Evolutionary conservation across 2,888 invertebrate species (phyloP).

Genomic region (Oscheius myriophilus): DNA sequence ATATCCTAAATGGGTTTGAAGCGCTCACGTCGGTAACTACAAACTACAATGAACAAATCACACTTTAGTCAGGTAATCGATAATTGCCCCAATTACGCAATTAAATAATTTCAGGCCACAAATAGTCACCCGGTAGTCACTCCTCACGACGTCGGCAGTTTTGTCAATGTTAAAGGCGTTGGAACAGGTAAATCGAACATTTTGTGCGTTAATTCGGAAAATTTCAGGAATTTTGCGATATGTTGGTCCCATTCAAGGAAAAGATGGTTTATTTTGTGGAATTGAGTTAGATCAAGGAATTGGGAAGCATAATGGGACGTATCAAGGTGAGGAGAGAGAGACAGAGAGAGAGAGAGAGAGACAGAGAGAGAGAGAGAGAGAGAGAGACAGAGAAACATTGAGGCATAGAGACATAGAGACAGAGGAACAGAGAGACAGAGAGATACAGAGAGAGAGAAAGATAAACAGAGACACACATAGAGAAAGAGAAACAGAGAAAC

Average conservation of each 20-base stretch:
- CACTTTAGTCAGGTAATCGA: slow-evolving; percentile 10
- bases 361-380: too few species aligned
- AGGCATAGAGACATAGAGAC: too few species aligned
- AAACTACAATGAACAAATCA: slow-evolving; percentile 27
- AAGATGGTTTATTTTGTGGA: slow-evolving; percentile 78
- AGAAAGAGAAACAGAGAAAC: too few species aligned
- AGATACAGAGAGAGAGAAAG: neutral
- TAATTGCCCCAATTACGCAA: neutral
- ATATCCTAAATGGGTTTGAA: neutral
- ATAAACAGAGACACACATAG: too few species aligned
- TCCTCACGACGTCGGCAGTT: slow-evolving; percentile 42
- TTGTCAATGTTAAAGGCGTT: slow-evolving; percentile 44
- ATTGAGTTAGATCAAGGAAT: slow-evolving; percentile 76
- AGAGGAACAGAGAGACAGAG: too few species aligned
- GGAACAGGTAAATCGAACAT: slow-evolving; percentile 32
- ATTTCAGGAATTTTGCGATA: slow-evolving; percentile 75
- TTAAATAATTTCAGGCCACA: slow-evolving; percentile 30
- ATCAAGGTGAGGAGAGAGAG: slow-evolving; percentile 48
- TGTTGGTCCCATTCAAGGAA: slow-evolving; percentile 76
- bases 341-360: too few species aligned
- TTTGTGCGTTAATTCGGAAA: neutral
- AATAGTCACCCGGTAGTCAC: slow-evolving; percentile 46
- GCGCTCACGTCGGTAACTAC: neutral
- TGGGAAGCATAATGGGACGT: slow-evolving; percentile 78
- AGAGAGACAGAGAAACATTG: too few species aligned